A percentile compares a stretch with the other conserved stretches of the same genome.
These are phyloP conservation scores for Melanerpes aurifrons DNA, from an alignment of 2,113 vertebrate species.

Conservation along the genomic window DNA sequence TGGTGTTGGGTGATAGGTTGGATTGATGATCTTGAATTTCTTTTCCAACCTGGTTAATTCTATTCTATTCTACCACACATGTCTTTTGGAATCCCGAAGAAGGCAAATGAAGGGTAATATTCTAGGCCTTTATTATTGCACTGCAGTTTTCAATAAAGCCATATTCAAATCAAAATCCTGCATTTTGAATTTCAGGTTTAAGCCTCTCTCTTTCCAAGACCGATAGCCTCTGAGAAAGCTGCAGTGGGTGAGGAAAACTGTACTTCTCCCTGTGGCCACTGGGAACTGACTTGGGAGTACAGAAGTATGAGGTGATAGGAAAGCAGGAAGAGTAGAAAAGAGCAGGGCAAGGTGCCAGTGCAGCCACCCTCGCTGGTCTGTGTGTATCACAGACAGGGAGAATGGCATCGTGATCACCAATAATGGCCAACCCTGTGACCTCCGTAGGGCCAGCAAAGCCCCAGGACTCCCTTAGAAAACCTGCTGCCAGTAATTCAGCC, in stretches of 20 bases:
- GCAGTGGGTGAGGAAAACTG: not conserved
- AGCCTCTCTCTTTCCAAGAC: not conserved
- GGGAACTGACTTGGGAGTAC: rapidly evolving
- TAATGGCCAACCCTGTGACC: not conserved
- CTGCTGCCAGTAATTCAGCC: not conserved
- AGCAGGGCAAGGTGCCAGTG: not conserved
- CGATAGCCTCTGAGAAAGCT: not conserved
- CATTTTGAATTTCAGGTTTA: not conserved
- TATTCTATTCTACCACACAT: rapidly evolving
- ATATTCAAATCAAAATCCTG: not conserved
- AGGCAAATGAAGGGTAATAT: not conserved
- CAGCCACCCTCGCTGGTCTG: not conserved
- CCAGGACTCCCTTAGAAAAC: not conserved
- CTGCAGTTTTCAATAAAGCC: rapidly evolving
- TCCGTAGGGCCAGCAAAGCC: not conserved
- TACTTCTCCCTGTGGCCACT: rapidly evolving
- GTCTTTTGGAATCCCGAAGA: not conserved
- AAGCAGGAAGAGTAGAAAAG: not conserved
- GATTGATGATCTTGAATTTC: too few species aligned
- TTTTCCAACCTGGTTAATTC: too few species aligned
- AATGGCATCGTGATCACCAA: not conserved
- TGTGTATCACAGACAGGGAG: not conserved
- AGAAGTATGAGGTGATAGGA: not conserved
- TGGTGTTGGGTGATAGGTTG: too few species aligned
- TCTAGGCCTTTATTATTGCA: not conserved